A percentile compares a stretch with the other conserved stretches of the same genome.
Evolutionary conservation across 1,140 invertebrate species (phyloP).

Genomic region (Argopecten irradians): DNA sequence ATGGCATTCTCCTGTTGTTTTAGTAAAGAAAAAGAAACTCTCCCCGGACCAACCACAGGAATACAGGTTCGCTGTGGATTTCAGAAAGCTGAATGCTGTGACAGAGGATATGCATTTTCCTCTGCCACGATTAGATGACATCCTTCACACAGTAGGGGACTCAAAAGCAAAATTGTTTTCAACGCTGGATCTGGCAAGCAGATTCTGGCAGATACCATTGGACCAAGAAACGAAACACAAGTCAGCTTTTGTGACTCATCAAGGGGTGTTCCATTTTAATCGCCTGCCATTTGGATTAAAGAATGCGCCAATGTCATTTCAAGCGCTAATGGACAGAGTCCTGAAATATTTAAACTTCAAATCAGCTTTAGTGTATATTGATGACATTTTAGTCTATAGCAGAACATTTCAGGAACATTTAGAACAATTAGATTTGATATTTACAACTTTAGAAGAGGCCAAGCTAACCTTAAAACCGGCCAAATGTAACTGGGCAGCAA

Average conservation of each 20-base stretch:
- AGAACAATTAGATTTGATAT: background rate
- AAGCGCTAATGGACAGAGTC: too few relatives aligned
- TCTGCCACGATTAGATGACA: slow-evolving; percentile 38
- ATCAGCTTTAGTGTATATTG: too few relatives aligned
- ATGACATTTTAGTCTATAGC: background rate
- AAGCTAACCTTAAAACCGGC: too few relatives aligned
- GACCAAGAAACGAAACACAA: slow-evolving; percentile 30
- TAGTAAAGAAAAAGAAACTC: too few relatives aligned
- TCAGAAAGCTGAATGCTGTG: slow-evolving; percentile 45
- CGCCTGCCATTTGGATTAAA: slow-evolving; percentile 29
- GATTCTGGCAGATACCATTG: slow-evolving; percentile 49
- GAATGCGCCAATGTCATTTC: background rate
- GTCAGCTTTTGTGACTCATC: too few relatives aligned
- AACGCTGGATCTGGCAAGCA: too few relatives aligned
- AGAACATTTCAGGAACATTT: background rate
- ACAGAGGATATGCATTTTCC: slow-evolving; percentile 49
- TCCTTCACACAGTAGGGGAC: slow-evolving; percentile 36
- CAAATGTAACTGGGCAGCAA: too few relatives aligned
- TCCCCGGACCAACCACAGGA: too few relatives aligned
- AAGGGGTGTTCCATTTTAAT: slow-evolving; percentile 34
- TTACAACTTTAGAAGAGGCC: too few relatives aligned
- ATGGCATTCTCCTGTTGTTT: too few relatives aligned
- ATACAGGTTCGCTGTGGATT: slow-evolving; percentile 50
- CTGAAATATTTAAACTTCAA: too few relatives aligned
- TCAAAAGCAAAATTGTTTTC: slow-evolving; percentile 38